phyloP scores from a whole-genome alignment of 2,797 vertebrate genomes.

The Cebuella pygmaea region DNA sequence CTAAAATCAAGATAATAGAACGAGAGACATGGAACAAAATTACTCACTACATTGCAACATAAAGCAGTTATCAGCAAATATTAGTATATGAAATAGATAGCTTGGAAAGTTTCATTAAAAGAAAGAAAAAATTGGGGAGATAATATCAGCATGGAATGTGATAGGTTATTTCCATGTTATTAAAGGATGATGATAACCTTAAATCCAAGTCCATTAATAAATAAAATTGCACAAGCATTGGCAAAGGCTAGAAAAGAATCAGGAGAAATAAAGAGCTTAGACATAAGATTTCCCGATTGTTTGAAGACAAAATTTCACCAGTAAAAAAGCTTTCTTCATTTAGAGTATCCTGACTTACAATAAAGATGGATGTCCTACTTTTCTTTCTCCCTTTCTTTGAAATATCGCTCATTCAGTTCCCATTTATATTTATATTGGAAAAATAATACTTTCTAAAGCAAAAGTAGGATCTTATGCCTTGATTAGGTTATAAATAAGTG shows the following conservation, averaged over 20 bases:
- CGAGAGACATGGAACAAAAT: background rate
- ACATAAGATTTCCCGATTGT: background rate
- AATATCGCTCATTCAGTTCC: background rate
- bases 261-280: background rate
- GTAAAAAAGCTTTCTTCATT: background rate
- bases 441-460: background rate
- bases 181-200: slow-evolving; percentile 32
- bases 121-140: slow-evolving; percentile 13
- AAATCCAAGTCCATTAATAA: background rate
- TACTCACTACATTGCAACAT: background rate
- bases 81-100: background rate
- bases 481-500: background rate
- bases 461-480: background rate
- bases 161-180: slow-evolving; percentile 46
- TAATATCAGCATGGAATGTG: background rate
- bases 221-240: slow-evolving; percentile 36
- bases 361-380: background rate
- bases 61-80: slow-evolving; percentile 55
- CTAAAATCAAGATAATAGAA: slow-evolving; percentile 44
- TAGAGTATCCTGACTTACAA: slow-evolving; percentile 25
- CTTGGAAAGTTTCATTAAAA: slow-evolving; percentile 25
- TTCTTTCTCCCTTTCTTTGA: background rate
- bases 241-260: slow-evolving; percentile 11
- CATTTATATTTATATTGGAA: background rate
- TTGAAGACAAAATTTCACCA: background rate